Evolutionary conservation across 2,113 vertebrate species (phyloP).

Genomic region (Cephalophus harveyi): DNA sequence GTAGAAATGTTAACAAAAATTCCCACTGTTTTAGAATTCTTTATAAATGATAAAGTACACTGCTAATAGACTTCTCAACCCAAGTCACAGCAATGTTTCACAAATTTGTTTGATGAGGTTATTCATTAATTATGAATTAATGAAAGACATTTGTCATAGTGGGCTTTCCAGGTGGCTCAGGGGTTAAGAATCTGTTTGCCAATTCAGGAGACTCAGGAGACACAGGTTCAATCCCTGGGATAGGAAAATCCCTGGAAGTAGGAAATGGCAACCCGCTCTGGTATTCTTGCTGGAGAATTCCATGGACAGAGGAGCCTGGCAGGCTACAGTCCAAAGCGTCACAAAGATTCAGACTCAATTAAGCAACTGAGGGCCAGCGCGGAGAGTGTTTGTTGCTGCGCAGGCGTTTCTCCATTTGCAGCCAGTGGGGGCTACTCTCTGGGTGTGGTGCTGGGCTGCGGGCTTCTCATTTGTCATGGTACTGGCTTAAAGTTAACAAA

Average conservation of each 20-base stretch:
- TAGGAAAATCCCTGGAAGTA: neutral
- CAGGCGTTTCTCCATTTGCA: neutral
- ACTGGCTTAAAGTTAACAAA: slow-evolving; percentile 42
- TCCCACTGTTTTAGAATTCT: neutral
- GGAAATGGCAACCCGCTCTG: neutral
- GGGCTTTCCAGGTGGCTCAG: neutral
- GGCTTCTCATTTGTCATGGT: slow-evolving; percentile 57
- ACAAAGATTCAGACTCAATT: neutral
- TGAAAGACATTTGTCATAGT: slow-evolving; percentile 61
- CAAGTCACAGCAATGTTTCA: slow-evolving; percentile 49
- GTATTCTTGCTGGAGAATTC: neutral
- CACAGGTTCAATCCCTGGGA: neutral
- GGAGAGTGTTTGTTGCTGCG: neutral
- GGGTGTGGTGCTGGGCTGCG: neutral
- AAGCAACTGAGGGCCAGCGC: neutral
- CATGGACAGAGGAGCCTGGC: neutral
- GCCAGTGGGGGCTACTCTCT: neutral
- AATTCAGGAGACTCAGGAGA: neutral
- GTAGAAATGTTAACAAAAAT: neutral
- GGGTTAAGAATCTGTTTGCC: neutral
- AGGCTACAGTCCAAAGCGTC: neutral
- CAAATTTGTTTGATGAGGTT: slow-evolving; percentile 58
- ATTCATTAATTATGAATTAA: slow-evolving; percentile 50
- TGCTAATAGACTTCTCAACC: slow-evolving; percentile 47
- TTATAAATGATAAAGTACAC: neutral